Evolutionary conservation across 2,113 vertebrate species (phyloP), one percentile per base, ranked within the genome.

Genomic region (Myotis lucifugus): DNA sequence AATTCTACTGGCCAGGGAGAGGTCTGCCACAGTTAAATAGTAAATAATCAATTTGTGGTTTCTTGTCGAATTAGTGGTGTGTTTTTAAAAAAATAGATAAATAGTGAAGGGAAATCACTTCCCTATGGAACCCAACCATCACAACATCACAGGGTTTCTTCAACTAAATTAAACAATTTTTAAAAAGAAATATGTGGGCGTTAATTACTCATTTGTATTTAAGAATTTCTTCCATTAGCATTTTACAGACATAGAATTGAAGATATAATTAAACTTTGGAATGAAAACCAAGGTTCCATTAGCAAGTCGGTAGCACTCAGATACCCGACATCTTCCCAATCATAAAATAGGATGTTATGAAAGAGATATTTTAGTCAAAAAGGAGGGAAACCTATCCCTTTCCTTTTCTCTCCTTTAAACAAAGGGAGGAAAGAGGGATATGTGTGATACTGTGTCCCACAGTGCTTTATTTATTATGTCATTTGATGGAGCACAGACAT

Each of bases 201-300:
- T 96, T 98, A 93, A 96, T 98, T 98, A 98, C 95, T 98, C 97
- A 98, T 90, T 95, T 97, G 92, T 95, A 86, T 96, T 97, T 97
- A 92, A 96, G 92, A 96, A 81, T 86, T 88, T 94, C 97, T 98
- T 96, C 91, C 93, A 96, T 90, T 97, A 93, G 97, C 78, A 96
- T 95, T 97, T 96, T 90, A 77, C 42, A 85, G 42, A 48, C 19
- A 95, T 95, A 94, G 93, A 97, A 95, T 50, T 87, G 61, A 85
- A 96, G 92, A 87, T 96, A 95, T 96, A 95, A 96, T 97, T 97
- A 97, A 98, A 94, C 87, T 97, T 96, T 23, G 14, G 90, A 96
- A 95, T 97, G 91, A 96, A 97, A 95, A 91, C 59, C 54, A 1
- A 77, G 54, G 67, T 97, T 95, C 91, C 96, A 97, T 98, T 97